These are phyloP conservation scores for Lepidurus arcticus DNA, from an alignment of 1,140 invertebrate genomes.

Conservation along the genomic window DNA sequence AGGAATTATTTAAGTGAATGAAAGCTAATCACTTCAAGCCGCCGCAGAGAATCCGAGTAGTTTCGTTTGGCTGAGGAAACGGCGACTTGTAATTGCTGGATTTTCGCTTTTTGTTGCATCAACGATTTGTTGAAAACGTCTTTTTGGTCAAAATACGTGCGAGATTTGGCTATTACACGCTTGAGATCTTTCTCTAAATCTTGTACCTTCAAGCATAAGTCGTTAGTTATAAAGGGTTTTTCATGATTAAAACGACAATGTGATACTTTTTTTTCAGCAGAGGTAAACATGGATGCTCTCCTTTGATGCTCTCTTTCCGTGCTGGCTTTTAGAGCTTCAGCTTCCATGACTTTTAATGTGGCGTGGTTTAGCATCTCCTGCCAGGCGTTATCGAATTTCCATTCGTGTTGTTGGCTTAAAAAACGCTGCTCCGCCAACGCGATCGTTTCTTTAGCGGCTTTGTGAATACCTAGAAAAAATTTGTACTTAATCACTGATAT, in stretches of 20 bases:
- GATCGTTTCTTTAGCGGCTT: constrained; percentile 93
- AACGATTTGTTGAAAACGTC: constrained; percentile 46
- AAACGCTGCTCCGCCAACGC: constrained; percentile 82
- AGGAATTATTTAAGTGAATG: too few species aligned
- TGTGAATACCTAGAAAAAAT: constrained; percentile 62
- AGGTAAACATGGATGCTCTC: constrained; percentile 65
- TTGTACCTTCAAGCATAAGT: constrained; percentile 47
- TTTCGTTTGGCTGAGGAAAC: constrained; percentile 46
- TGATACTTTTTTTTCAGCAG: constrained; percentile 64
- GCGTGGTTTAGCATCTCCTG: constrained; percentile 98
- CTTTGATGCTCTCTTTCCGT: constrained; percentile 78
- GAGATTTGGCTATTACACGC: constrained; percentile 69
- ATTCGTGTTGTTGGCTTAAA: constrained; percentile 65
- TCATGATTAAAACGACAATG: not conserved
- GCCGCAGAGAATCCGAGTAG: constrained; percentile 48
- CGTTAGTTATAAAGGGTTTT: constrained; percentile 26
- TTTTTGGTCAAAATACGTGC: constrained; percentile 53
- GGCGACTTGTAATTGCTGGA: constrained; percentile 46
- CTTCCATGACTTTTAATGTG: constrained; percentile 89
- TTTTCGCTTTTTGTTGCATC: constrained; percentile 47
- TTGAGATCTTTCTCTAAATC: constrained; percentile 69
- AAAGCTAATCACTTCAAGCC: constrained; percentile 40
- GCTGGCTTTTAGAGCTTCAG: constrained; percentile 78
- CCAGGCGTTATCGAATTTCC: constrained; percentile 89
- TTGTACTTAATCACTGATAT: not conserved